phyloP scores from a whole-genome alignment of 2,113 vertebrate genomes.

The Lophotis ruficrista region DNA sequence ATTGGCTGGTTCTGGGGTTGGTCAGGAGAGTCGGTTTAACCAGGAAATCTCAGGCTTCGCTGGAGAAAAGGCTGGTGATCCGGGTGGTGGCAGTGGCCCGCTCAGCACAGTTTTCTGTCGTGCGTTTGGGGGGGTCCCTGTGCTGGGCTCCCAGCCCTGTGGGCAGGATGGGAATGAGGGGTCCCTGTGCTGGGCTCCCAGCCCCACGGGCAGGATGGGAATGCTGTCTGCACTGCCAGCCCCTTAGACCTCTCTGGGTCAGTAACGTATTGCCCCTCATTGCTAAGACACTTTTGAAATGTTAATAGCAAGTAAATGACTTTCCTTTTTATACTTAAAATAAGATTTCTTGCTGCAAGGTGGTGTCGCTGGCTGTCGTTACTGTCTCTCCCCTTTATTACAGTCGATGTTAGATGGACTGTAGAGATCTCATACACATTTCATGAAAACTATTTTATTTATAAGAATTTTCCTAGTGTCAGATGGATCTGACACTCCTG shows the following conservation, averaged over 20 bases:
- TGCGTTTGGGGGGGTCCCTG: too few species aligned
- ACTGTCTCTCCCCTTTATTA: slow-evolving; percentile 45
- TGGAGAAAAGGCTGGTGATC: too few species aligned
- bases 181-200: neutral
- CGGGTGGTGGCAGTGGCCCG: accelerated
- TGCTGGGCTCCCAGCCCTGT: too few species aligned
- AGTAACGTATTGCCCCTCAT: neutral
- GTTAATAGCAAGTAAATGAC: slow-evolving; percentile 62
- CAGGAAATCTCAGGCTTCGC: neutral
- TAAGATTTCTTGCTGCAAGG: slow-evolving; percentile 50
- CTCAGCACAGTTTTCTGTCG: neutral
- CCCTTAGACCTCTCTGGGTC: neutral
- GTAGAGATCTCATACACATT: slow-evolving; percentile 71
- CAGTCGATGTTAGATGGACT: slow-evolving; percentile 62
- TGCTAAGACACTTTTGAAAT: slow-evolving; percentile 32
- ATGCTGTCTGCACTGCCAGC: accelerated
- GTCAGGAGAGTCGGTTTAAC: accelerated
- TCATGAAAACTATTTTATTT: slow-evolving; percentile 78
- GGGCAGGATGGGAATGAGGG: too few species aligned
- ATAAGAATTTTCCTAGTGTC: slow-evolving; percentile 77
- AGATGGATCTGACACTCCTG: slow-evolving; percentile 69
- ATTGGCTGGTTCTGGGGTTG: neutral
- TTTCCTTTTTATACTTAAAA: slow-evolving; percentile 65
- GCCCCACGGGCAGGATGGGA: neutral
- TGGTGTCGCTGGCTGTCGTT: slow-evolving; percentile 21